Evolutionary conservation across 2,888 invertebrate species (phyloP).

Genomic region (Tetanocera ferruginea): DNA sequence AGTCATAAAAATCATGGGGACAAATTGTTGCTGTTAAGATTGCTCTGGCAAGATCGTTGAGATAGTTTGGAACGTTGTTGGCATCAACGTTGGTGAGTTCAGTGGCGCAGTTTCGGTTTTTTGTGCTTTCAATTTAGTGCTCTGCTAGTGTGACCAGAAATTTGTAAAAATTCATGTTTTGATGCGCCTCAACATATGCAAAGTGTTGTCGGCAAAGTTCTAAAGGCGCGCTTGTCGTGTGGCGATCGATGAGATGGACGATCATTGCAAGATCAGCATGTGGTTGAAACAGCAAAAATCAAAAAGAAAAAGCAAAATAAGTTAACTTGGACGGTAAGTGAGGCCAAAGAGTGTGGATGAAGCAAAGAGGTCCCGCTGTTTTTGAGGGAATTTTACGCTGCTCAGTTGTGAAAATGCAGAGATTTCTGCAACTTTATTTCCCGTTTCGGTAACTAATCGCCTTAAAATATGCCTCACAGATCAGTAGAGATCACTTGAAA

Average conservation of each 20-base stretch:
- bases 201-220: slow-evolving; percentile 40
- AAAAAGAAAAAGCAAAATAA: not conserved
- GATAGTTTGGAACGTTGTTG: not conserved
- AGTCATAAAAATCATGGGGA: slow-evolving; percentile 49
- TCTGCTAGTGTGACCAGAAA: slow-evolving; percentile 29
- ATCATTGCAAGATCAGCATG: slow-evolving; percentile 1
- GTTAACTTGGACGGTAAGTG: not conserved
- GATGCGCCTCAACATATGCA: slow-evolving; percentile 35
- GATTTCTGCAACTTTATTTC: not conserved
- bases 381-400: not conserved
- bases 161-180: slow-evolving; percentile 30
- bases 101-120: not conserved
- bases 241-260: not conserved
- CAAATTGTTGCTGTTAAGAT: slow-evolving; percentile 43
- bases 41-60: not conserved
- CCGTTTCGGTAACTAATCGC: slow-evolving; percentile 9
- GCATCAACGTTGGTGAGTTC: not conserved
- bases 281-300: not conserved
- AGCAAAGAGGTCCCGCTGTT: slow-evolving; percentile 15
- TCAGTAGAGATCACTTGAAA: not conserved
- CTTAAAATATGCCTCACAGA: slow-evolving; percentile 26
- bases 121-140: not conserved
- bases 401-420: not conserved
- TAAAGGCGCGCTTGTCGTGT: slow-evolving; percentile 31
- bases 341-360: not conserved